Evolutionary conservation across 1,140 invertebrate species (phyloP), one percentile per base, ranked within the genome.

Genomic region (Halictus rubicundus): DNA sequence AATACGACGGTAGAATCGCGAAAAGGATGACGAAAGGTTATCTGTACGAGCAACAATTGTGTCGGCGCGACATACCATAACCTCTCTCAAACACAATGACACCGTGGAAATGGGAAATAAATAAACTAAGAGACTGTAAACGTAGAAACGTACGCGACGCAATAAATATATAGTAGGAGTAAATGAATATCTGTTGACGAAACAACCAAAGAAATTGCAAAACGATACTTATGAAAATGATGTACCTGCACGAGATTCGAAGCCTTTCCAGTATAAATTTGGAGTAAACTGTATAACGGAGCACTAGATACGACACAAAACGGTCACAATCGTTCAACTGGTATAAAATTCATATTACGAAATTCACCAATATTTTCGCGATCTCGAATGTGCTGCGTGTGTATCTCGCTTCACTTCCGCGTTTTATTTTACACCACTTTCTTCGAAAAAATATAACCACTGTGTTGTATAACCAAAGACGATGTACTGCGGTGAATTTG

Each of bases 401-500:
- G 23, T 54, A 64, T 39, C 49, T 78, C 21, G 61, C 23, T 64
- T 78, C 76, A 78, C 76, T 78, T 78, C 63, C 57, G 68, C 27
- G 66, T 69, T 66, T 66, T 23, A 66, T 25, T 70, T 14, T 49
- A 49, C 59, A 25, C 19, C 42, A 74, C 54, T 42, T 49, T 69
- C 37, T 61, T 60, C 25, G 25, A 54, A 65, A 54, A 72, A 70
- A 37, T 61, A 59, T 65, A 68, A 70, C 61, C 77, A 78, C 77
- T 79, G 37, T 32, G 57, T 75, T 23, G 27, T 82, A 64, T 68
- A 52, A 49, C 52, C 68, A 23, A 54, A 80, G 54, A 54, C 76
- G 54, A 64, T 66, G 65, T 75, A 68, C 68, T 82, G 74, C 79
- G 74, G 74, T 79, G 76, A 89, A 89, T 90, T 90, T 89, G 85